These are phyloP conservation scores for Pionites leucogaster DNA, from an alignment of 2,113 vertebrate species.

Conservation along the genomic window DNA sequence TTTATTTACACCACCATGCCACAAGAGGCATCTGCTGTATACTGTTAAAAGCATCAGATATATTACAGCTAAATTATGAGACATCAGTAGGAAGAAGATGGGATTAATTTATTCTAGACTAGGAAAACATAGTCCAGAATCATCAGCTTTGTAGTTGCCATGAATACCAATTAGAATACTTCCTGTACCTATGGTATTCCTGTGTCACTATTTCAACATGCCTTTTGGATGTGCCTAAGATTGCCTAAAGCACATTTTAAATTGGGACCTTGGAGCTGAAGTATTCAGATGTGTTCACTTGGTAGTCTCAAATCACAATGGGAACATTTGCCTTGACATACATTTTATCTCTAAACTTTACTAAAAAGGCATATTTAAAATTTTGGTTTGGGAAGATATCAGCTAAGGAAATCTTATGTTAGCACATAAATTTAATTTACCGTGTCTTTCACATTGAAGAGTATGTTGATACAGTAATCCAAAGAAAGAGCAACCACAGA, in stretches of 20 bases:
- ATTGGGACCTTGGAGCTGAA: neutral
- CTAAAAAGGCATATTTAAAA: neutral
- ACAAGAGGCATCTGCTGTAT: neutral
- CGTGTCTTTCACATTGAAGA: neutral
- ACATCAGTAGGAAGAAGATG: neutral
- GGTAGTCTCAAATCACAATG: neutral
- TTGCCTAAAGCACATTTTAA: neutral
- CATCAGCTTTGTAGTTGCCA: neutral
- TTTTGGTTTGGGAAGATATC: neutral
- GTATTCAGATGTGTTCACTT: neutral
- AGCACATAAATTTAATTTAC: neutral
- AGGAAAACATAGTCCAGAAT: neutral
- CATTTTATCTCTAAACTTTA: neutral
- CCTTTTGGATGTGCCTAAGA: neutral
- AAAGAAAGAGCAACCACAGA: neutral
- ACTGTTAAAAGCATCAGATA: neutral
- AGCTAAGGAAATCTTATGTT: neutral
- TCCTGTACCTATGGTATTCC: neutral
- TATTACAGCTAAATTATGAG: neutral
- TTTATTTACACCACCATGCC: conserved; percentile 18
- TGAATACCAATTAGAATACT: neutral
- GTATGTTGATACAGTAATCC: neutral
- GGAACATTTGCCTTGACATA: neutral
- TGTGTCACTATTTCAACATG: neutral
- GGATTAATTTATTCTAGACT: neutral